Evolutionary conservation across 2,888 invertebrate genomes (phyloP).

Genomic region (Coleophora flavipennella): DNA sequence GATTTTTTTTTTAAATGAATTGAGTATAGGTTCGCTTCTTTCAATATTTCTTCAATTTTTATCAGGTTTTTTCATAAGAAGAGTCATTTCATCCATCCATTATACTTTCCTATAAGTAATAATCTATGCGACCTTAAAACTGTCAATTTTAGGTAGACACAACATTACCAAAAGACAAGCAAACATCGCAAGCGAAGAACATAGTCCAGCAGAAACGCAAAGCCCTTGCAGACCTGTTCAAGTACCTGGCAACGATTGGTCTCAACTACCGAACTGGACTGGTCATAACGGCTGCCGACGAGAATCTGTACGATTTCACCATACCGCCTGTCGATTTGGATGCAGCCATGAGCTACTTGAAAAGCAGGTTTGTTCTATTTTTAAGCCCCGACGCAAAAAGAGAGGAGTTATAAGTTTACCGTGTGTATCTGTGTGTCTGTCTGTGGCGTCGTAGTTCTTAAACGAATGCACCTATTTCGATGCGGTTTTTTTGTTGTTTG

Average conservation of each 20-base stretch:
- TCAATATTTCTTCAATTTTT: too few relatives aligned
- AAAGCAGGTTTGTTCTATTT: constrained; percentile 56
- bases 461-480: too few relatives aligned
- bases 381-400: too few relatives aligned
- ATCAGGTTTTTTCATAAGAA: too few relatives aligned
- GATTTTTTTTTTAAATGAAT: too few relatives aligned
- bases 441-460: too few relatives aligned
- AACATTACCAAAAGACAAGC: constrained; percentile 77
- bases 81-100: too few relatives aligned
- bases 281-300: constrained; percentile 65
- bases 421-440: too few relatives aligned
- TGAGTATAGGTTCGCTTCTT: too few relatives aligned
- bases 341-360: constrained; percentile 69
- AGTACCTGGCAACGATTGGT: constrained; percentile 80
- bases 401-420: too few relatives aligned
- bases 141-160: constrained; percentile 58
- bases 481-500: too few relatives aligned
- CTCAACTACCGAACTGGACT: constrained; percentile 87
- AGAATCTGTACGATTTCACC: constrained; percentile 74
- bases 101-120: too few relatives aligned
- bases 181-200: constrained; percentile 84
- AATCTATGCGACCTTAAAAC: background rate
- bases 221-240: constrained; percentile 89
- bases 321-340: constrained; percentile 81
- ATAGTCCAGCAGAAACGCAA: constrained; percentile 89